These are phyloP conservation scores for Jaculus jaculus DNA, from an alignment of 2,113 vertebrate genomes.

Conservation along the genomic window DNA sequence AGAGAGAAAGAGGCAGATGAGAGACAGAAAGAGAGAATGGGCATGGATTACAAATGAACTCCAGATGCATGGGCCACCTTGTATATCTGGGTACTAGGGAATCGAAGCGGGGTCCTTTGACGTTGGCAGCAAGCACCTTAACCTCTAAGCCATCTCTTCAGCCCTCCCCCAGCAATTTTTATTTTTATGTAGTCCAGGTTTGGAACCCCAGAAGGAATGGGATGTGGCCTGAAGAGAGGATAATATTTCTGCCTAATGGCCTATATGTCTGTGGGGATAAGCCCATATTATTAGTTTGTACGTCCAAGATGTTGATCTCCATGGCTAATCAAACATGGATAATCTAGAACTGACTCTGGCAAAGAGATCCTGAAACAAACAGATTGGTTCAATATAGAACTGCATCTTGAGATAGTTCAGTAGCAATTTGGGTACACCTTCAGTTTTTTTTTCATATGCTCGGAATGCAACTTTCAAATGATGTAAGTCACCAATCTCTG, in stretches of 20 bases:
- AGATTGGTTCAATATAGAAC: conserved; percentile 16
- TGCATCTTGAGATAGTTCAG: conserved; percentile 23
- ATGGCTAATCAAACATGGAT: neutral
- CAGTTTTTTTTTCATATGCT: conserved; percentile 74
- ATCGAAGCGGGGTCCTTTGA: too few species aligned
- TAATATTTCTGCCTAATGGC: neutral
- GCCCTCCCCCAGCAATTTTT: too few species aligned
- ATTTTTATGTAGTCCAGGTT: neutral
- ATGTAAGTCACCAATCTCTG: conserved; percentile 76
- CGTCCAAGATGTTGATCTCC: conserved; percentile 8
- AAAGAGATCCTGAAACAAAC: neutral
- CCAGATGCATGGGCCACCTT: too few species aligned
- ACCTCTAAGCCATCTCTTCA: too few species aligned
- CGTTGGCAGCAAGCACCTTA: too few species aligned
- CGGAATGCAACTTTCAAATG: conserved; percentile 60
- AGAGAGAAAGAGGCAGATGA: too few species aligned
- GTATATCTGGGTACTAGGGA: too few species aligned
- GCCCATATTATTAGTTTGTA: neutral
- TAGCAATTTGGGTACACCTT: neutral
- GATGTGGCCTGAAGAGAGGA: neutral
- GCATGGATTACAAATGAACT: too few species aligned
- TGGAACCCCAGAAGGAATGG: neutral
- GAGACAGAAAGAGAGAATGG: too few species aligned
- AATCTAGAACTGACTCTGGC: neutral
- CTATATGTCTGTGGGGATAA: neutral